phyloP scores from a whole-genome alignment of 2,797 vertebrate species.

The Spinibarbus caldwelli region DNA sequence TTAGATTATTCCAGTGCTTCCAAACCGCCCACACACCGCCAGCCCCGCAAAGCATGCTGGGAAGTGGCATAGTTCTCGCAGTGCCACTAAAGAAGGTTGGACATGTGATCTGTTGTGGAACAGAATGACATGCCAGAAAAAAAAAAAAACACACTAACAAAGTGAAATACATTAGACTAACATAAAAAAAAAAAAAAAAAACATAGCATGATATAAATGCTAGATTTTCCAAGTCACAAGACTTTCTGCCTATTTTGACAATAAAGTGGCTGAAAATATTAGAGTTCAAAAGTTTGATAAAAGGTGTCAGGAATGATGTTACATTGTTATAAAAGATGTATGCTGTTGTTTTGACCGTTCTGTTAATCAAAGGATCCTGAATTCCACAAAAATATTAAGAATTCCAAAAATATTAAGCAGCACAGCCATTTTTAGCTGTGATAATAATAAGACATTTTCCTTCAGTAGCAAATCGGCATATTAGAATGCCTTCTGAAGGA shows the following conservation, averaged over 20 bases:
- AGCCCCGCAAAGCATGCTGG: conserved; percentile 58
- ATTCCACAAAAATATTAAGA: no score
- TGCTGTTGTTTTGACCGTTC: background rate
- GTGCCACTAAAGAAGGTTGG: conserved; percentile 10
- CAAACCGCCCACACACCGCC: conserved; percentile 24
- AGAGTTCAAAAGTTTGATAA: background rate
- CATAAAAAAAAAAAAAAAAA: no score
- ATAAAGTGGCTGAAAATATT: background rate
- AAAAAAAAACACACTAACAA: background rate
- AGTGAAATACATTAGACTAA: conserved; percentile 30
- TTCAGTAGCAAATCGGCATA: background rate
- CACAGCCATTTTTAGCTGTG: background rate
- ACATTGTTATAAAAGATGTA: background rate
- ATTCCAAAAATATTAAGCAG: no score
- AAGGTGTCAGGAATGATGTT: background rate
- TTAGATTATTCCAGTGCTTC: conserved; percentile 68
- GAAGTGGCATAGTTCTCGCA: conserved; percentile 49
- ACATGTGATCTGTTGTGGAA: conserved; percentile 22
- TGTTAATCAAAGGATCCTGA: background rate
- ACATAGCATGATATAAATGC: background rate
- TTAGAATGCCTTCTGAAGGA: background rate
- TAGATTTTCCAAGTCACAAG: background rate
- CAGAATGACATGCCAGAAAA: background rate
- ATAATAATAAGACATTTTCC: background rate
- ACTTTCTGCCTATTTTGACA: background rate